phyloP scores from a whole-genome alignment of 2,888 invertebrate genomes.

The Sphecodes monilicornis region DNA sequence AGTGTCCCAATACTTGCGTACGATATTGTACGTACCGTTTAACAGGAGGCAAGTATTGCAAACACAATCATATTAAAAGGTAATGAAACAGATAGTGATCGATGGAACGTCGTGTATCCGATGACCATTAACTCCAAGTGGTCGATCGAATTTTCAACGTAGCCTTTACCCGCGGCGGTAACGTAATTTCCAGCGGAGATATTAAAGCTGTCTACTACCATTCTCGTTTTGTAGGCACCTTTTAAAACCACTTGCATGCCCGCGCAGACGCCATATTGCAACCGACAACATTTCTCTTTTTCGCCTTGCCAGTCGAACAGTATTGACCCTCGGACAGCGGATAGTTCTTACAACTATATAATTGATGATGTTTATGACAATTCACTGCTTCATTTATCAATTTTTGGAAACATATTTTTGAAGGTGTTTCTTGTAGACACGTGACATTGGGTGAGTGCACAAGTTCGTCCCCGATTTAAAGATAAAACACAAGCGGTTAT shows the following conservation, averaged over 20 bases:
- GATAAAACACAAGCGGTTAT: too few species aligned
- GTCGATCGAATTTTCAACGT: neutral
- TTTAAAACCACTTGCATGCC: conserved; percentile 7
- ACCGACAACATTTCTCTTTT: neutral
- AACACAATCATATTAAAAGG: neutral
- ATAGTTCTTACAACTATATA: too few species aligned
- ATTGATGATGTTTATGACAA: too few species aligned
- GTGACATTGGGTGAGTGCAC: too few species aligned
- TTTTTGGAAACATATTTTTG: too few species aligned
- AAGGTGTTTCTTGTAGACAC: too few species aligned
- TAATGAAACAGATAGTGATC: conserved; percentile 18
- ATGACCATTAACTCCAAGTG: neutral
- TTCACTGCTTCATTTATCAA: too few species aligned
- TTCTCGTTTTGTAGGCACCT: conserved; percentile 1
- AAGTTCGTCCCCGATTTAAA: too few species aligned
- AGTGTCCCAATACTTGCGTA: neutral
- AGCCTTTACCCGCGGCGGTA: neutral
- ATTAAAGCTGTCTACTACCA: neutral
- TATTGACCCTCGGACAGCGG: too few species aligned
- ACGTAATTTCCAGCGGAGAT: conserved; percentile 4
- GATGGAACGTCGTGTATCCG: conserved; percentile 4
- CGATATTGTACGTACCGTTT: neutral
- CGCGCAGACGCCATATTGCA: neutral
- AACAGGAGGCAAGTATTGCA: neutral
- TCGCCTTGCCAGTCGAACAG: neutral